Conservation (phyloP, 2,113 vertebrate genomes). For the Parotia lawesii region DNA sequence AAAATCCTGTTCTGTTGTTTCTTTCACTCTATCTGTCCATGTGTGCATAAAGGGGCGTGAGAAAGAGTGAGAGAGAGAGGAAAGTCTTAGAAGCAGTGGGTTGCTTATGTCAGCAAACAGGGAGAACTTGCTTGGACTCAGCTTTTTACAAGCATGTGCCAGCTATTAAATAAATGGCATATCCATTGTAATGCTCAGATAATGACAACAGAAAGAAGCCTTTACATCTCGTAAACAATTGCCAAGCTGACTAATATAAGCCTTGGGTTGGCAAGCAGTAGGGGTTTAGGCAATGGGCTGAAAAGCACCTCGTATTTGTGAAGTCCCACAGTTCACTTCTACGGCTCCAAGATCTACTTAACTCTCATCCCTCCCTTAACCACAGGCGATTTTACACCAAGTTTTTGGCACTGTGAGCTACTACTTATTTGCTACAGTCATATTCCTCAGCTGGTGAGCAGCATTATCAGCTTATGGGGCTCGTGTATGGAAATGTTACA, state of each 20-base stretch:
- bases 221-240: neutral
- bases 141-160: neutral
- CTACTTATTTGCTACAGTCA: neutral
- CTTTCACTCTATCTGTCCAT: rapidly evolving
- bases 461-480: neutral
- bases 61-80: neutral
- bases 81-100: neutral
- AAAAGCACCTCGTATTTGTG: neutral
- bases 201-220: neutral
- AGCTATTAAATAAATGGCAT: neutral
- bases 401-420: neutral
- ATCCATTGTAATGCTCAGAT: neutral
- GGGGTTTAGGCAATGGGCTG: neutral
- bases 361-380: neutral
- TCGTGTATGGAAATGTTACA: neutral
- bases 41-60: rapidly evolving
- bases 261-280: neutral
- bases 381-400: neutral
- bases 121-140: neutral
- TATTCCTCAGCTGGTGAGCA: neutral
- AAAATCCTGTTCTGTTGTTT: neutral
- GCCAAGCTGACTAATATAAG: neutral
- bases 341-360: neutral
- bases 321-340: neutral
- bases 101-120: neutral